These are phyloP conservation scores for Lutjanus erythropterus DNA, from an alignment of 2,113 vertebrate genomes.

Conservation along the genomic window DNA sequence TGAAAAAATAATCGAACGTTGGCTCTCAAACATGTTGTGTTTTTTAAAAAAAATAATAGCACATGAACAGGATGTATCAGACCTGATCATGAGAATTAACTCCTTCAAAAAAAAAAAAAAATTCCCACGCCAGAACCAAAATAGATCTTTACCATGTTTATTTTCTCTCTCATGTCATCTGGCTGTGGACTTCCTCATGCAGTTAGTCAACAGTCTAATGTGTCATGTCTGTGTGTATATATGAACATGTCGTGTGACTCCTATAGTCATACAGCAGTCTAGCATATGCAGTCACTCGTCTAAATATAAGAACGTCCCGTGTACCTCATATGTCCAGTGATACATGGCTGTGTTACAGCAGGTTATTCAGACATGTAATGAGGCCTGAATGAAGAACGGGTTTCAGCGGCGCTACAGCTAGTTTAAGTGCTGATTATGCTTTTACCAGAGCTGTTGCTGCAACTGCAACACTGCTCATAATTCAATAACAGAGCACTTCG, in stretches of 20 bases:
- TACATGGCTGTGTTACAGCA: constrained; percentile 23
- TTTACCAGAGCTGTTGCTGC: not conserved
- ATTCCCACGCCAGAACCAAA: constrained; percentile 16
- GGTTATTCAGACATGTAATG: constrained; percentile 20
- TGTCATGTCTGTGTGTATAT: constrained; percentile 66
- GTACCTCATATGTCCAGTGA: constrained; percentile 68
- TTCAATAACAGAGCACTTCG: not conserved
- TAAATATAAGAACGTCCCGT: constrained; percentile 63
- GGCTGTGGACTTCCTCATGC: constrained; percentile 65
- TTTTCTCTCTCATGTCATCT: constrained; percentile 20
- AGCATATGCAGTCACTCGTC: constrained; percentile 53
- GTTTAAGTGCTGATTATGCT: not conserved
- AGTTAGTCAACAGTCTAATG: constrained; percentile 70
- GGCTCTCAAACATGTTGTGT: not conserved
- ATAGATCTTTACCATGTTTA: constrained; percentile 25
- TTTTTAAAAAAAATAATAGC: not conserved
- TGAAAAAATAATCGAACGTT: not conserved
- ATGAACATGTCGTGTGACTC: constrained; percentile 75
- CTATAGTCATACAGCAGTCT: constrained; percentile 59
- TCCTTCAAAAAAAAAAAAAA: not conserved
- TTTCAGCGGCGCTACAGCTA: not conserved
- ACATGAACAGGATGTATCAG: not conserved
- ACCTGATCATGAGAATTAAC: not conserved
- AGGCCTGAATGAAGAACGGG: not conserved
- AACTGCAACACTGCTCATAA: not conserved